Evolutionary conservation across 2,888 invertebrate genomes (phyloP).

Genomic region (Geophilus truncorum): DNA sequence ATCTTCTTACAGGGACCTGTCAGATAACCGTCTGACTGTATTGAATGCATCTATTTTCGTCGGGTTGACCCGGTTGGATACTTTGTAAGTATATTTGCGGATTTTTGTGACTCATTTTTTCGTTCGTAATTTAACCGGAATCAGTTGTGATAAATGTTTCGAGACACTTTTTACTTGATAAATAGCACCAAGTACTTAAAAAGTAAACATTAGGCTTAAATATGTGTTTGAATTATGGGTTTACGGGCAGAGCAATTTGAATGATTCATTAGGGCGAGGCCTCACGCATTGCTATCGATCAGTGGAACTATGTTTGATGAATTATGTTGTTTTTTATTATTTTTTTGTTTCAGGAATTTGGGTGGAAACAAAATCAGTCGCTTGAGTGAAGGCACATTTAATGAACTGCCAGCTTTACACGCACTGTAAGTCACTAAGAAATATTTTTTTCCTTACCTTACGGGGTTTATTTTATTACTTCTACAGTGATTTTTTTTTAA

Average conservation of each 20-base stretch:
- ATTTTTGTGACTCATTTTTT: no score
- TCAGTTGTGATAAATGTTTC: no score
- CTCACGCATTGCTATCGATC: not conserved
- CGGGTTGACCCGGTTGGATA: conserved; percentile 62
- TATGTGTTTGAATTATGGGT: not conserved
- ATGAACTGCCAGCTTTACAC: conserved; percentile 61
- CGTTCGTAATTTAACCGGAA: no score
- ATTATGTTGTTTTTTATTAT: not conserved
- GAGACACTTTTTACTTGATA: no score
- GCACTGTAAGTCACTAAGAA: conserved; percentile 25
- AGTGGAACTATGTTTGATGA: not conserved
- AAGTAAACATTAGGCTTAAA: not conserved
- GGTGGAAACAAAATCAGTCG: conserved; percentile 35
- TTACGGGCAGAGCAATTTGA: not conserved
- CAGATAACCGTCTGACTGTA: conserved; percentile 63
- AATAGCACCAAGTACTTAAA: no score
- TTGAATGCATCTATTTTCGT: conserved; percentile 66
- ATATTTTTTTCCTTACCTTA: conserved; percentile 10
- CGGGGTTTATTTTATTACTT: not conserved
- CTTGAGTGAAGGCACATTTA: conserved; percentile 66
- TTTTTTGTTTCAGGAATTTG: conserved; percentile 34
- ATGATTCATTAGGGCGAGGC: conserved; percentile 8
- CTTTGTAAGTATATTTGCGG: conserved; percentile 52
- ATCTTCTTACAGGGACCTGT: conserved; percentile 51
- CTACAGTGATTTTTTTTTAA: not conserved